A percentile compares a stretch with the other conserved stretches of the same genome.
These are phyloP conservation scores for Oxygymnocypris stewartii DNA, from an alignment of 2,113 vertebrate genomes.

Conservation along the genomic window DNA sequence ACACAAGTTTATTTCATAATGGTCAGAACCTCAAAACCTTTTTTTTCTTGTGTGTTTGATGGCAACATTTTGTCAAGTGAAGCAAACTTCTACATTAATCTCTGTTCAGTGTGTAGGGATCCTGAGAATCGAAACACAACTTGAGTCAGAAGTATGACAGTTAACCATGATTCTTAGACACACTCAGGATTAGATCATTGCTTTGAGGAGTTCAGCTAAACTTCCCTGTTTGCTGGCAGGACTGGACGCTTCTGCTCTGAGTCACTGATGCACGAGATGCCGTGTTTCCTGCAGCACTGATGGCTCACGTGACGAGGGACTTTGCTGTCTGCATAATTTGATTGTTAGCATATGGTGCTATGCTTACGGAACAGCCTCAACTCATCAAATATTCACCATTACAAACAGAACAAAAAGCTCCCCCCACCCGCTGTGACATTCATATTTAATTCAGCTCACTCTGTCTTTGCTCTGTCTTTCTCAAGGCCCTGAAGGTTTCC, in stretches of 20 bases:
- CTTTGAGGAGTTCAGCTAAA: not conserved
- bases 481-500: not conserved
- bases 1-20: not conserved
- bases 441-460: slow-evolving; percentile 51
- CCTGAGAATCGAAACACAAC: not conserved
- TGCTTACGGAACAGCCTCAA: slow-evolving; percentile 42
- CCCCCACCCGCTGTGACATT: slow-evolving; percentile 43
- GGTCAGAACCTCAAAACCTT: not conserved
- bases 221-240: not conserved
- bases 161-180: not conserved
- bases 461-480: slow-evolving; percentile 9
- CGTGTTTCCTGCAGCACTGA: not conserved
- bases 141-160: not conserved
- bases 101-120: not conserved
- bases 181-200: not conserved
- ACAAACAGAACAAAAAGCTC: slow-evolving; percentile 55
- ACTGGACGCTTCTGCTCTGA: not conserved
- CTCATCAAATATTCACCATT: slow-evolving; percentile 59
- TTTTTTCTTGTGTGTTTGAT: not conserved
- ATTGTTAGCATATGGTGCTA: slow-evolving; percentile 56
- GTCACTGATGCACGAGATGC: not conserved
- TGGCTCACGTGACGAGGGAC: slow-evolving; percentile 6
- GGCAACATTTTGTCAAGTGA: not conserved
- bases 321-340: slow-evolving; percentile 14
- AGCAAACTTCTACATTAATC: not conserved